Base-by-base conservation (phyloP, 2,888 invertebrate genomes). In the Philonicus albiceps region DNA sequence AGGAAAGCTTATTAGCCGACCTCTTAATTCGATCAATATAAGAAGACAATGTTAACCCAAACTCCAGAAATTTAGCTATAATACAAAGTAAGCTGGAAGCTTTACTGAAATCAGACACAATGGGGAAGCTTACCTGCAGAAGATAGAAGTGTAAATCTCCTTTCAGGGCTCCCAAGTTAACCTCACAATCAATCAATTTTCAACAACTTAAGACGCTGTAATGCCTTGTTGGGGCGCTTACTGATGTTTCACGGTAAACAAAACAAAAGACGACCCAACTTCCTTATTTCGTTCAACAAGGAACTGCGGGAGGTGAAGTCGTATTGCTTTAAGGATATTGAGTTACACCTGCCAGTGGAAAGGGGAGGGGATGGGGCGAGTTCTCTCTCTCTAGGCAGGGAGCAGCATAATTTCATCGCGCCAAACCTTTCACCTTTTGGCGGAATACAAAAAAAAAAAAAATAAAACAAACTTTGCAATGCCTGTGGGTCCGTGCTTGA, bases 161-260 rank as follows among this genome's bases (percentile, higher is more conserved):
- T 87, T 78, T 83, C 86, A 87, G 76, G 83, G 86, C 83, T 87
- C 81, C 86, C 76, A 87, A 87, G 86, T 86, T 86, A 87, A 86
- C 87, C 87, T 87, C 75, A 83, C 86, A 87, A 87, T 87, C 87
- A 87, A 87, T 87, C 87, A 87, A 87, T 87, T 87, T 76, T 37
- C 86, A 87, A 87, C 87, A 87, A 86, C 87, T 87, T 87, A 87
- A 87, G 87, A 86, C 87, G 81, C 76, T 86, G 86, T 87, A 87
- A 87, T 83, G 86, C 87, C 75, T 64, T 81, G 86, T 81, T 84
- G 86, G 83, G 86, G 64, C 75, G 86, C 86, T 87, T 86, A 83
- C 86, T 40, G 64, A 22, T 76, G 76, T 86, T 87, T 83, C 75
- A 80, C 86, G 55, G 87, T 86, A 87, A 87, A 86, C 83, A 87